Base-by-base conservation (phyloP, 1,140 invertebrate species). In the Armadillidium nasatum region DNA sequence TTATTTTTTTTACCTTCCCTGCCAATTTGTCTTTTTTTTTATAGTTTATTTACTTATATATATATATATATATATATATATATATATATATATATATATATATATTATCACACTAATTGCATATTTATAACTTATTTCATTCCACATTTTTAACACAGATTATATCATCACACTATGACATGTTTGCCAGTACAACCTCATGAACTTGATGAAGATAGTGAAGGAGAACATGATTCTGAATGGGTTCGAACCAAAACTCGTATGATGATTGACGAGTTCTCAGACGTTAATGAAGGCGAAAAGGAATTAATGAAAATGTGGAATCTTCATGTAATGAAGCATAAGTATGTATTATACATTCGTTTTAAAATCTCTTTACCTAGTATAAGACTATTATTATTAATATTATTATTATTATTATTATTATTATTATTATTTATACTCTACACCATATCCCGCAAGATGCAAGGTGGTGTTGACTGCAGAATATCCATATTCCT, bases 301-400 rank as follows among this genome's bases (percentile, higher is more conserved):
- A 99, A 99, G 84, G 95, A 98, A 83, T 85, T 99, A 13, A 98
- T 98, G 95, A 98, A 98, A 84, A 91, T 98, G 89, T 99, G 96
- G 96, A 98, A 98, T 86, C 85, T 97, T 4, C 96, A 98, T 86
- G 91, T 97, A 6, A 97, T 98, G 94, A 94, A 94, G 83, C 83
- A 89, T 83, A 88, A 89, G 89, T 90, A 33, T 33, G 33, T 33
- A 33, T 33, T 33, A 33, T 33, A 33, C 6, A 33, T 33, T 33
- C 6, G 33, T 33, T 33, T 33, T 33, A 33, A 6, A 33, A 33
- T 33, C 33, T 33, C 33, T n/a, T n/a, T 33, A 33, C 33, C 33
- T 6, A 33, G 1, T 33, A 33, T 33, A n/a, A n/a, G n/a, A n/a
- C n/a, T 33, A 33, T 33, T 33, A 33, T 33, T 33, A 33, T 33